These are phyloP conservation scores for Tuta absoluta DNA, from an alignment of 2,888 invertebrate species.

Conservation along the genomic window DNA sequence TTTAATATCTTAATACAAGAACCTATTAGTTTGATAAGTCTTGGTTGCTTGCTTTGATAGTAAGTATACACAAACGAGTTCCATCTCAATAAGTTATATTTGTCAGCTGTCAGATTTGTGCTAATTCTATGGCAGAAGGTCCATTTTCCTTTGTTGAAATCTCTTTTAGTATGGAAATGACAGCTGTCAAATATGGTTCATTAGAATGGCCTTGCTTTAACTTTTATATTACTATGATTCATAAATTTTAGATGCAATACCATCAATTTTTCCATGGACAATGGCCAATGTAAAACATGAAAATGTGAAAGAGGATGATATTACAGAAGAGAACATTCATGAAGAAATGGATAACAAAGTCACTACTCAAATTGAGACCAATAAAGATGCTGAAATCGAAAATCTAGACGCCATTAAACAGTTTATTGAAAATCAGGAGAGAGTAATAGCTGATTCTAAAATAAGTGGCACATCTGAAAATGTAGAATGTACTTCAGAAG, in stretches of 20 bases:
- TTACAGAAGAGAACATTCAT: slow-evolving; percentile 34
- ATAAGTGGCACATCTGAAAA: slow-evolving; percentile 20
- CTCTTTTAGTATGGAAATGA: too few relatives aligned
- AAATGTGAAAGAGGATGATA: slow-evolving; percentile 37
- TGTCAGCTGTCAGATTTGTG: too few relatives aligned
- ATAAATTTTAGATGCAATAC: slow-evolving; percentile 82
- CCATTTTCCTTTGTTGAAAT: too few relatives aligned
- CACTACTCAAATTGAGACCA: slow-evolving; percentile 37
- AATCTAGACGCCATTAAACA: slow-evolving; percentile 69
- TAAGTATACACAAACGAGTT: too few relatives aligned
- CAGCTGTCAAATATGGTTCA: too few relatives aligned
- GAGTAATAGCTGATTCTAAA: slow-evolving; percentile 45
- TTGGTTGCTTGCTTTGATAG: too few relatives aligned
- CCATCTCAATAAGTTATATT: too few relatives aligned
- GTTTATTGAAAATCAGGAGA: slow-evolving; percentile 66
- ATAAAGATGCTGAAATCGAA: slow-evolving; percentile 59
- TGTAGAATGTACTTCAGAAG: not conserved
- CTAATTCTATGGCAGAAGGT: too few relatives aligned
- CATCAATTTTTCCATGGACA: slow-evolving; percentile 86
- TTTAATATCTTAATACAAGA: too few relatives aligned
- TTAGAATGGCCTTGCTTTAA: too few relatives aligned
- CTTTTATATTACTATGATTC: not conserved
- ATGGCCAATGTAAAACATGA: slow-evolving; percentile 35
- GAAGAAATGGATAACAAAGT: not conserved
- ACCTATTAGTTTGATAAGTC: too few relatives aligned